phyloP scores from a whole-genome alignment of 1,140 invertebrate genomes.

The Drosophila athabasca region DNA sequence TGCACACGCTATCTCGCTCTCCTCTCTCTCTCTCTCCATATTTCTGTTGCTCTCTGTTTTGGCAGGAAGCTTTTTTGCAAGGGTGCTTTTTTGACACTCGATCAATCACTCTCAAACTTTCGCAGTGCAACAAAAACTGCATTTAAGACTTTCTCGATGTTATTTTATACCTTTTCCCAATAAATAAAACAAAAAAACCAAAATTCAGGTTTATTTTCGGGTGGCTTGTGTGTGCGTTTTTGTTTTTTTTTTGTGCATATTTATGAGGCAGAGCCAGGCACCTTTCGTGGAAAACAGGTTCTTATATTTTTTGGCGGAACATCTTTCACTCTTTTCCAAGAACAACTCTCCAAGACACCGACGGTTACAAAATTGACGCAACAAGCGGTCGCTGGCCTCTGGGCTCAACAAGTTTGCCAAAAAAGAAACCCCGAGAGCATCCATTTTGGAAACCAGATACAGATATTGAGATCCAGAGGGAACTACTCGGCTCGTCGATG shows the following conservation, averaged over 20 bases:
- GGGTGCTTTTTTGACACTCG: conserved; percentile 1
- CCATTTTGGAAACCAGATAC: conserved; percentile 55
- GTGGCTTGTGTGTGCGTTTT: conserved; percentile 7
- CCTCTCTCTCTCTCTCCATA: conserved; percentile 3
- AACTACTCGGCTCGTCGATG: conserved; percentile 42
- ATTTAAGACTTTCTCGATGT: conserved; percentile 10
- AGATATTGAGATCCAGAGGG: conserved; percentile 13
- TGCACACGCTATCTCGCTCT: conserved; percentile 14
- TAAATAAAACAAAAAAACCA: conserved; percentile 12
- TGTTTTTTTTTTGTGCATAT: conserved; percentile 55
- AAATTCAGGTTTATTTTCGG: conserved; percentile 62
- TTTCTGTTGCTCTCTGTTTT: background rate
- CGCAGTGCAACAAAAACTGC: conserved; percentile 43
- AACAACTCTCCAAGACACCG: conserved; percentile 48
- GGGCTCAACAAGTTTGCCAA: conserved; percentile 72
- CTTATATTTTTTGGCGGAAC: conserved; percentile 46
- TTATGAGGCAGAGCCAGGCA: conserved; percentile 38
- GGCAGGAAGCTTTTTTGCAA: conserved; percentile 26
- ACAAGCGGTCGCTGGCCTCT: conserved; percentile 73
- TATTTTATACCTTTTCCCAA: conserved; percentile 8
- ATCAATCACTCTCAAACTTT: conserved; percentile 41
- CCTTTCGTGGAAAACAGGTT: conserved; percentile 61
- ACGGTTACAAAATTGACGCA: conserved; percentile 65
- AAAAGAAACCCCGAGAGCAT: conserved; percentile 27
- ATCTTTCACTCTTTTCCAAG: conserved; percentile 78